Base-by-base conservation (phyloP, 2,113 vertebrate species). In the Tetrax tetrax region DNA sequence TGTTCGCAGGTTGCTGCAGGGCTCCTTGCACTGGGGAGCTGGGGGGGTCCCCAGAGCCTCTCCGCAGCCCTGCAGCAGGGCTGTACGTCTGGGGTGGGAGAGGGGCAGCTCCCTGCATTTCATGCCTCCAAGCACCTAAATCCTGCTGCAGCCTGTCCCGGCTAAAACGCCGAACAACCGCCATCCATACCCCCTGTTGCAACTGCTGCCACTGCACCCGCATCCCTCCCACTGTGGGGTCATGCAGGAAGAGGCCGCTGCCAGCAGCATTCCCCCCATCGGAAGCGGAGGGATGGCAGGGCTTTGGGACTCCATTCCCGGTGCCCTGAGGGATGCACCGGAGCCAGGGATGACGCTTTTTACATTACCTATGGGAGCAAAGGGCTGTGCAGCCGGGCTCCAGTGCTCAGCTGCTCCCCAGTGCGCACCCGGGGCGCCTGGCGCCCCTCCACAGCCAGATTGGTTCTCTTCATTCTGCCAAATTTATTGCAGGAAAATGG, bases 381-480 rank as follows among this genome's bases (percentile, higher is more conserved):
- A 24, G 81, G 51, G 71, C 45, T 14, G 66, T 25, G 13, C 12
- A 71, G 85, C 57, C 4, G 9, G 27, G 84, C 48, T 70, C 77
- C 87, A 20, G 87, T 6, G 0, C 80, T 51, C 81, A 14, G 89
- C 89, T 57, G 93, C 79, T 79, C 69, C 33, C 80, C 17, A 21
- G 38, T 48, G 66, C 3, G 53, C 5, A 22, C 4, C 54, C 22
- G 33, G 75, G 43, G 71, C 63, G 6, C 15, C 59, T 94, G 89
- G 86, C 95, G 61, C 45, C 86, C 7, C 60, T 93, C 94, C 96
- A 94, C 63, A 3, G 27, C 82, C 77, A 6, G 92, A 87, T 92
- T 90, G 14, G 14, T 96, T 96, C 95, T 83, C 95, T 86, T 88
- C 79, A 12, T 96, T 83, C 87, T 91, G 90, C 95, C 95, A 94